Conservation (phyloP, 2,888 invertebrate species). For the Muschampia plurimacula region DNA sequence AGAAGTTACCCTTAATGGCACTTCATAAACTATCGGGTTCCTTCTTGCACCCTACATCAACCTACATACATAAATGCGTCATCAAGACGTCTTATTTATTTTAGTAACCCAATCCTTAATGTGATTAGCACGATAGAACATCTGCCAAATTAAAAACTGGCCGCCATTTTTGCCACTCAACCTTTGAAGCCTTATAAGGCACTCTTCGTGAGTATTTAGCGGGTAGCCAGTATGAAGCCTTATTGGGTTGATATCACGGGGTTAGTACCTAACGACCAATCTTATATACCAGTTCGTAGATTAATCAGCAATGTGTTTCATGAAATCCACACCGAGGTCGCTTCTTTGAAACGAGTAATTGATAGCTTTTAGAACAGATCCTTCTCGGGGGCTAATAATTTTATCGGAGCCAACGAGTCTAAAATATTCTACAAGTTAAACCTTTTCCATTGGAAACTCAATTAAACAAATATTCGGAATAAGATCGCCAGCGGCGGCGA, state of each 20-base stretch:
- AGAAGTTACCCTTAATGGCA: conserved; percentile 48
- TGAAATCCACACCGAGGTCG: conserved; percentile 23
- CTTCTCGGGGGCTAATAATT: conserved; percentile 10
- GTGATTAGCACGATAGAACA: conserved; percentile 50
- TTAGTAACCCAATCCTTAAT: conserved; percentile 48
- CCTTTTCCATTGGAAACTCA: conserved; percentile 41
- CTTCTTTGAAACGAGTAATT: conserved; percentile 30
- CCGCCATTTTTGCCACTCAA: conserved; percentile 73
- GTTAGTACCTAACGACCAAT: conserved; percentile 35
- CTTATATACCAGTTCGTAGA: conserved; percentile 32
- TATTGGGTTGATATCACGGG: conserved; percentile 49
- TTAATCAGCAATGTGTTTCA: conserved; percentile 35
- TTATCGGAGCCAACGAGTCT: conserved; percentile 18
- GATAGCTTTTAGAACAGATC: conserved; percentile 27
- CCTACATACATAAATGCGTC: conserved; percentile 33
- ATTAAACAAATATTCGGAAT: conserved; percentile 47
- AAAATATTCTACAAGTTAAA: conserved; percentile 29
- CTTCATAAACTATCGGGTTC: conserved; percentile 50
- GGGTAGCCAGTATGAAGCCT: conserved; percentile 69
- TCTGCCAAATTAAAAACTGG: conserved; percentile 57
- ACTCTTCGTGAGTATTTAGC: conserved; percentile 67
- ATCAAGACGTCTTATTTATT: conserved; percentile 44
- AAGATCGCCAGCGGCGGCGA: conserved; percentile 44
- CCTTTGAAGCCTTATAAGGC: conserved; percentile 71
- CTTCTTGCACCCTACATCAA: conserved; percentile 45